Conservation (phyloP, 1,140 invertebrate genomes). For the Solen grandis region DNA sequence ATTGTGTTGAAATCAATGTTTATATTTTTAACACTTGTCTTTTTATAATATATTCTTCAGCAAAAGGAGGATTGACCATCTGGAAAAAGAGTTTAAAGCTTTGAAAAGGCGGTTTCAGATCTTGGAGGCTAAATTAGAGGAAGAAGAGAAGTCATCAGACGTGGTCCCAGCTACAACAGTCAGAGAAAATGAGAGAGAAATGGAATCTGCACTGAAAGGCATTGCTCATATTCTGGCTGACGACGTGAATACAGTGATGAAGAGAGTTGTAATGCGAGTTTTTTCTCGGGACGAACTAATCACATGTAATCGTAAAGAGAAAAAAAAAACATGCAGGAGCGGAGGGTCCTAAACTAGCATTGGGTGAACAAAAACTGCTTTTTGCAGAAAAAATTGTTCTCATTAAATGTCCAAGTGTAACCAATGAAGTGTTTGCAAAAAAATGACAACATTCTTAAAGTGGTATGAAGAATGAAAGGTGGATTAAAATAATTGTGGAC, state of each 20-base stretch:
- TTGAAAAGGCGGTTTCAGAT: slow-evolving; percentile 1
- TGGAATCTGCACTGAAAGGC: neutral
- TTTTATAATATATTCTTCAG: slow-evolving; percentile 26
- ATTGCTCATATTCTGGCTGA: neutral
- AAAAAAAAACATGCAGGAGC: neutral
- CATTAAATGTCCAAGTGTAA: no score
- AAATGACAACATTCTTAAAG: no score
- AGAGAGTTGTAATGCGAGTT: neutral
- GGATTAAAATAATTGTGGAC: no score
- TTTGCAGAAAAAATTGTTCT: no score
- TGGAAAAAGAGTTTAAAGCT: slow-evolving; percentile 16
- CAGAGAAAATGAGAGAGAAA: no score
- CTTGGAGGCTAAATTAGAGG: slow-evolving; percentile 5
- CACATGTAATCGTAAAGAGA: neutral
- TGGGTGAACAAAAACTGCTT: no score
- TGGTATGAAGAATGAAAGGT: no score
- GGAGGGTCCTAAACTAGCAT: no score
- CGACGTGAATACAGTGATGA: neutral
- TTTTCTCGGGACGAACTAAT: neutral
- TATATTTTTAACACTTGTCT: neutral
- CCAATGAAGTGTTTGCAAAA: no score
- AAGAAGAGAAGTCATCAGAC: neutral
- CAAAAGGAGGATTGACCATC: slow-evolving; percentile 19
- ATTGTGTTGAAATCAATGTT: neutral
- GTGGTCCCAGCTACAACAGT: neutral